These are phyloP conservation scores for Aptenodytes patagonicus DNA, from an alignment of 2,113 vertebrate species.

Conservation along the genomic window DNA sequence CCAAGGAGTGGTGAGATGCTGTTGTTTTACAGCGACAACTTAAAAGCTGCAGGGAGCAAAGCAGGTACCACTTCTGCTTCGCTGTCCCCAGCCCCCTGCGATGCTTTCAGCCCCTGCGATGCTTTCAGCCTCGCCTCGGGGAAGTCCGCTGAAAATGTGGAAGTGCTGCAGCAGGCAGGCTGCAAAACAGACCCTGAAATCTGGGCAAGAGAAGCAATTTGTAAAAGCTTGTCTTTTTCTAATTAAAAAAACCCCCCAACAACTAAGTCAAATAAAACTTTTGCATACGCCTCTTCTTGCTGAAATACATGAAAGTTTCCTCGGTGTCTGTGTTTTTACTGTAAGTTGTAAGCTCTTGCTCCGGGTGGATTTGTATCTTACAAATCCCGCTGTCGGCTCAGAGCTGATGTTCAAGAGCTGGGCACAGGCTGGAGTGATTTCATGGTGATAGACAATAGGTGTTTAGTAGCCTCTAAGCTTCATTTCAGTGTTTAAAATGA, in stretches of 20 bases:
- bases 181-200: background rate
- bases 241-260: background rate
- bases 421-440: background rate
- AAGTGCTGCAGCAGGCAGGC: background rate
- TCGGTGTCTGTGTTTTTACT: background rate
- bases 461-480: background rate
- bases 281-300: background rate
- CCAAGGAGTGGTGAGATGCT: background rate
- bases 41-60: background rate
- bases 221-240: background rate
- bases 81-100: fast-evolving
- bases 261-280: background rate
- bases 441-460: background rate
- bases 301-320: background rate
- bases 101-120: background rate
- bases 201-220: background rate
- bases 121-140: background rate
- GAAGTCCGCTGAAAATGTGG: background rate
- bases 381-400: background rate
- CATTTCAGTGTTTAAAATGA: background rate
- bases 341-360: background rate
- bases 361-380: background rate
- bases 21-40: background rate
- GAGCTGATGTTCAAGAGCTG: background rate
- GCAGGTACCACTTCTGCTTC: fast-evolving